Base-by-base conservation (phyloP, 2,113 vertebrate species). In the Corythornis madagascariensis region DNA sequence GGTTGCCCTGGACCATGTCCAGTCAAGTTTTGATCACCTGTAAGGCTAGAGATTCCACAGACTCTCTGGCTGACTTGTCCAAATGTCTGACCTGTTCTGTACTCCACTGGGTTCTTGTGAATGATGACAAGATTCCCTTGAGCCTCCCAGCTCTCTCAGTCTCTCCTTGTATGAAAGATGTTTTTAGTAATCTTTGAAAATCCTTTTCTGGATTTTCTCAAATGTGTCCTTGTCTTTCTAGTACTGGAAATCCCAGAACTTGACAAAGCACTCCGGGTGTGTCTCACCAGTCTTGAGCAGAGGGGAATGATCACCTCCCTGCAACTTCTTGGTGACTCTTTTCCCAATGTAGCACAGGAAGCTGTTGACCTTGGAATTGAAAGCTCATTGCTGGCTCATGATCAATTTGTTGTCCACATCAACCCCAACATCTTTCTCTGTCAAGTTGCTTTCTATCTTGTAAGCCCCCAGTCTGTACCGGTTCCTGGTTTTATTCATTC, bases 321-420 rank as follows among this genome's bases (percentile, higher is more conserved):
- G 4, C 15, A 17, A 17, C 5, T 6, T 31, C 0, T 8, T 42
- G 25, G 9, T 75, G 11, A 29, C 25, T 60, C 13, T 64, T 75
- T 63, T 10, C 33, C 18, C 31, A 71, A 1, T 0, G 1, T 2
- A 9, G 6, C 9, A 57, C 14, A 71, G 18, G 17, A 74, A 1
- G 2, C 3, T 10, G 3, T 28, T 81, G 11, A 4, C 1, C 1
- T 55, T 71, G 59, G 10, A 17, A 64, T 4, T 75, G 25, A 77
- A 11, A 20, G 4, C 2, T 48, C 35, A n/a, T 11, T 55, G 10
- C 8, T 13, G 4, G 10, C 12, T 45, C 13, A 25, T 3, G 2
- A 18, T 18, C 29, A 55, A 25, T 29, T 29, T 48, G 3, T 45
- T 57, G 38, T 43, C 18, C 16, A 25, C 6, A 21, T 4, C 1